phyloP scores from a whole-genome alignment of 2,113 vertebrate species.

The Phrynosoma blainvillii region DNA sequence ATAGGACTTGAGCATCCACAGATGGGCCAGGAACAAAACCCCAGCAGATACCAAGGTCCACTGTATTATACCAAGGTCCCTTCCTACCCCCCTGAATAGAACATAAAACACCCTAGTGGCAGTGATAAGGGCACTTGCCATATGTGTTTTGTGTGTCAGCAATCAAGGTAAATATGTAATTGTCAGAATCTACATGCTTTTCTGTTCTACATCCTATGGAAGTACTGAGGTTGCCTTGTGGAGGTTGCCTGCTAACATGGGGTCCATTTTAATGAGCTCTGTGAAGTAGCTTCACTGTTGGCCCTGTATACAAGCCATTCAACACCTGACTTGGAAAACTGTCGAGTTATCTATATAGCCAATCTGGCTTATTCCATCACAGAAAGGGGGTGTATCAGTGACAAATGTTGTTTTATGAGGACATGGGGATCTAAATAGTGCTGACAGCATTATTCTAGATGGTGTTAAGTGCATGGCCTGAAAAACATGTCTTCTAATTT shows the following conservation, averaged over 20 bases:
- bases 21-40: no score
- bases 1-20: no score
- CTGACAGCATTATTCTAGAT: slow-evolving; percentile 58
- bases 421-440: neutral
- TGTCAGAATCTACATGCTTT: neutral
- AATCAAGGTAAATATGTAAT: neutral
- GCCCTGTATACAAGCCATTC: neutral
- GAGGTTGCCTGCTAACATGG: neutral
- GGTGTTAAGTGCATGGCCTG: slow-evolving; percentile 62
- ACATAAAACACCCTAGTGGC: no score
- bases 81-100: no score
- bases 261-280: slow-evolving; percentile 11
- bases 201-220: neutral
- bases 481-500: slow-evolving; percentile 62
- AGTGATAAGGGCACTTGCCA: no score
- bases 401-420: slow-evolving; percentile 12
- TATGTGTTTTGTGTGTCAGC: no score
- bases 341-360: neutral
- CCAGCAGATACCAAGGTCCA: no score
- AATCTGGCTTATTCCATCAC: neutral
- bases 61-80: no score
- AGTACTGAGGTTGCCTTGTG: neutral
- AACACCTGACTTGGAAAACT: neutral
- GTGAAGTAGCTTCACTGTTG: neutral
- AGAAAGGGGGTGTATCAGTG: neutral